Evolutionary conservation across 2,888 invertebrate species (phyloP).

Genomic region (Drosophila meridionalis): DNA sequence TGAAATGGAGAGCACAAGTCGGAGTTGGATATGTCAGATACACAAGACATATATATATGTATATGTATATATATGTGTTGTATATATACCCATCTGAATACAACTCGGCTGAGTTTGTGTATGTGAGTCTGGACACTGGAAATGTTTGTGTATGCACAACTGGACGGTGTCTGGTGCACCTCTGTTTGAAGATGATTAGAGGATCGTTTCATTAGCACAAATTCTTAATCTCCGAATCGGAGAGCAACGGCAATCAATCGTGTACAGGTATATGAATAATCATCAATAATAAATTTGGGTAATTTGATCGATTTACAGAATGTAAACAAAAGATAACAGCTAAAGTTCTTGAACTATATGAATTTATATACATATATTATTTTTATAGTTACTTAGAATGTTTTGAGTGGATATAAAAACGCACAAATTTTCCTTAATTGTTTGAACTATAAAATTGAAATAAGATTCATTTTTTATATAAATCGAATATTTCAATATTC

Average conservation of each 20-base stretch:
- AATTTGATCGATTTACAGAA: neutral
- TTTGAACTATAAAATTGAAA: too few species aligned
- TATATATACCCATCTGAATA: neutral
- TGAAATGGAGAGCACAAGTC: conserved; percentile 77
- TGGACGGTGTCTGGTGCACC: conserved; percentile 39
- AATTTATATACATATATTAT: too few species aligned
- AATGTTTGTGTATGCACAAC: conserved; percentile 47
- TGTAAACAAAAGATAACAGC: neutral
- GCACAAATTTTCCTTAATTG: too few species aligned
- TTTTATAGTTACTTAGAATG: too few species aligned
- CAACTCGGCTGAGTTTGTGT: neutral
- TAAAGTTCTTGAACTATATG: neutral
- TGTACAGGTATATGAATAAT: neutral
- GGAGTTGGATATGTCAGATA: conserved; percentile 40
- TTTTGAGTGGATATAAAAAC: too few species aligned
- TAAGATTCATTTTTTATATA: too few species aligned
- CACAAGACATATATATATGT: conserved; percentile 13
- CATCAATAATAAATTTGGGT: conserved; percentile 12
- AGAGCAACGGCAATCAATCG: conserved; percentile 4
- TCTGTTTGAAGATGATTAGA: conserved; percentile 54
- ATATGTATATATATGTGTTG: neutral
- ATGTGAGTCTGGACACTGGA: conserved; percentile 20
- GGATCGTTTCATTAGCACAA: conserved; percentile 29
- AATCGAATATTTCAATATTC: neutral
- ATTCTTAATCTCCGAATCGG: conserved; percentile 19